Conservation (phyloP, 2,888 invertebrate genomes). For the Idaea biselata region DNA sequence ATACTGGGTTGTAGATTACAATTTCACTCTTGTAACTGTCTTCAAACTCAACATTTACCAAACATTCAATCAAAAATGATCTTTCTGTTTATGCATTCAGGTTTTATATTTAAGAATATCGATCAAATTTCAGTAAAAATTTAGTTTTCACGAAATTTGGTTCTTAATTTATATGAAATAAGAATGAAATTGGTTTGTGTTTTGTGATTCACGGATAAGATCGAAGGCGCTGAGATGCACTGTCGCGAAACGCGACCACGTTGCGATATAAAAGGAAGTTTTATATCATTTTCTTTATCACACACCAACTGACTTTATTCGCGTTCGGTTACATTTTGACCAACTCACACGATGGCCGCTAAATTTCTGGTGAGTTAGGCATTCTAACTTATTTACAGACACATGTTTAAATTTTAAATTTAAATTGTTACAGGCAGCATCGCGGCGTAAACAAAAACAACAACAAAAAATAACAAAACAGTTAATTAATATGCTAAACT, state of each 20-base stretch:
- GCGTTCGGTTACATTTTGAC: conserved; percentile 58
- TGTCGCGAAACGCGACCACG: conserved; percentile 78
- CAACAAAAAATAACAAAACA: background rate
- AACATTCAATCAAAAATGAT: conserved; percentile 27
- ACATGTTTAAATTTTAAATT: background rate
- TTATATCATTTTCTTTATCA: conserved; percentile 77
- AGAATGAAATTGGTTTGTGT: conserved; percentile 35
- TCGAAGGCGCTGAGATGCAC: conserved; percentile 59
- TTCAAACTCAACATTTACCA: conserved; percentile 19
- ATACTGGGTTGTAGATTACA: conserved; percentile 35
- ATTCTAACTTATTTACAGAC: background rate
- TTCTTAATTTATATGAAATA: conserved; percentile 34
- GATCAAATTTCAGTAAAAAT: conserved; percentile 19
- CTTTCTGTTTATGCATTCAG: conserved; percentile 33
- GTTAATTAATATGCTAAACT: background rate
- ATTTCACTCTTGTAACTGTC: conserved; percentile 47
- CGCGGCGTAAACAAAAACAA: background rate
- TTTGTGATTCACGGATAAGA: conserved; percentile 35
- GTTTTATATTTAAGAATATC: conserved; percentile 36
- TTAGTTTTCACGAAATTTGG: conserved; percentile 25
- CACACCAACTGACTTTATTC: conserved; percentile 60
- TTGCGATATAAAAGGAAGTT: conserved; percentile 79
- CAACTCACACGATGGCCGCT: conserved; percentile 65
- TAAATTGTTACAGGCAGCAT: background rate
- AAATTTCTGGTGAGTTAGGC: conserved; percentile 72